A percentile compares a stretch with the other conserved stretches of the same genome.
These are phyloP conservation scores for Therioaphis trifolii DNA, from an alignment of 2,888 invertebrate genomes.

Conservation along the genomic window DNA sequence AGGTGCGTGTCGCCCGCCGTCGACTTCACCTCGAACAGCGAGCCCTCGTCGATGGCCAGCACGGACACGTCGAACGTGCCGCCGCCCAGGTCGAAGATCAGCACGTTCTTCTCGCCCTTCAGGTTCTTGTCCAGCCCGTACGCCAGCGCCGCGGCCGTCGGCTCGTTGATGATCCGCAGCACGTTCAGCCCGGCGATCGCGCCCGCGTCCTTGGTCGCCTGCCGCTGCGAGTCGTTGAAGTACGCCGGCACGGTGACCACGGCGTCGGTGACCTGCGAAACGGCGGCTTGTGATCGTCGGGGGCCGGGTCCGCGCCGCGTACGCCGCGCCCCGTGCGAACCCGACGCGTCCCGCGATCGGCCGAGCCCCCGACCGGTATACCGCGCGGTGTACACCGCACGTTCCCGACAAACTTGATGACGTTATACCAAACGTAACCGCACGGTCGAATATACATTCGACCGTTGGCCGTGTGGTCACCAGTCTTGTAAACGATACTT, in stretches of 20 bases:
- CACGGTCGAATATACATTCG: no score
- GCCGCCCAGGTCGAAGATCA: conserved; percentile 87
- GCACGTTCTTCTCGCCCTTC: conserved; percentile 79
- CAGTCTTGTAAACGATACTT: no score
- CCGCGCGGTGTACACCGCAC: no score
- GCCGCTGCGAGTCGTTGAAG: conserved; percentile 76
- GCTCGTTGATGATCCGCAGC: conserved; percentile 89
- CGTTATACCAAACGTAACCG: no score
- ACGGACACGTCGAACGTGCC: conserved; percentile 95
- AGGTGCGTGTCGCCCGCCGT: conserved; percentile 88
- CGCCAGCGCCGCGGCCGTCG: conserved; percentile 87
- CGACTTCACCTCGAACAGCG: conserved; percentile 84
- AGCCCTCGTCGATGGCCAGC: conserved; percentile 87
- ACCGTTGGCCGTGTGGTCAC: no score
- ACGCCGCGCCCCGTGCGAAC: no score
- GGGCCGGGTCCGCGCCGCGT: no score
- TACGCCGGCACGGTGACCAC: conserved; percentile 86
- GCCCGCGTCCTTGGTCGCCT: conserved; percentile 89
- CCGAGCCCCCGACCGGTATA: no score
- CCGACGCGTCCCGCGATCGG: no score
- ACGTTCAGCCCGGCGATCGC: conserved; percentile 87
- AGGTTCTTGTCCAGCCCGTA: conserved; percentile 75
- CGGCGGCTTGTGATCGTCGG: no score
- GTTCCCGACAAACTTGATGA: no score
- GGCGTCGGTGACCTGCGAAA: conserved; percentile 79